Evolutionary conservation across 2,888 invertebrate genomes (phyloP), one percentile per base, ranked within the genome.

Genomic region (Stenichneumon culpator): DNA sequence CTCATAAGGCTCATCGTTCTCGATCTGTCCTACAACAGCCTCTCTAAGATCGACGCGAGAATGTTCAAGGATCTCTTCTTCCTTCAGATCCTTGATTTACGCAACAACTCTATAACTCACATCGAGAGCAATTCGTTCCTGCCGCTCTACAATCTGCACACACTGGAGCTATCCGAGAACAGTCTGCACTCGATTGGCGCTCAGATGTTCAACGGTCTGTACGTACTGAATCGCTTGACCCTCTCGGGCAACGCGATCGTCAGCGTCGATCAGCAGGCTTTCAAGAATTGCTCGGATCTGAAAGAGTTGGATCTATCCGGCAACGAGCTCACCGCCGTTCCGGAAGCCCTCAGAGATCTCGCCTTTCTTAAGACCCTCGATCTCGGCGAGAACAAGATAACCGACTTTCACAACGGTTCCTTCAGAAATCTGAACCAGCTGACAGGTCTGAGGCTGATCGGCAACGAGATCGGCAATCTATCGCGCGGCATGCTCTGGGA

Each of bases 301-400:
- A 98, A 98, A 94, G 98, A 98, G 93, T 95, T 98, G 75, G 98
- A 98, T 94, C 94, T 98, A 84, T 98, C 98, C 93, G 97, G 97
- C 32, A 98, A 98, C 94, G 97, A 97, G 90, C 95, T 98, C 88
- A 95, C 96, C 84, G 96, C 96, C 88, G 97, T 98, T 86, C 98
- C 98, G 5, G 97, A 97, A 92, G 98, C 98, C 2, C 94, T 98
- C 83, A 96, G 96, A 94, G 97, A 97, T 92, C 95, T 98, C 79
- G 96, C 97, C 70, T 97, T 98, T 93, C 94, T 99, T 87, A 97
- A 98, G 94, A 97, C 97, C 0, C 95, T 99, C 77, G 98, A 98
- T 94, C 95, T 99, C 91, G 98, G 98, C 72, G 98, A 98, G 94
- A 99, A 99, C 95, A 97, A 97, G 94, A 97, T 99, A 90, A 96